These are phyloP conservation scores for Circaetus cinerascens DNA, from an alignment of 2,113 vertebrate genomes.

Conservation along the genomic window DNA sequence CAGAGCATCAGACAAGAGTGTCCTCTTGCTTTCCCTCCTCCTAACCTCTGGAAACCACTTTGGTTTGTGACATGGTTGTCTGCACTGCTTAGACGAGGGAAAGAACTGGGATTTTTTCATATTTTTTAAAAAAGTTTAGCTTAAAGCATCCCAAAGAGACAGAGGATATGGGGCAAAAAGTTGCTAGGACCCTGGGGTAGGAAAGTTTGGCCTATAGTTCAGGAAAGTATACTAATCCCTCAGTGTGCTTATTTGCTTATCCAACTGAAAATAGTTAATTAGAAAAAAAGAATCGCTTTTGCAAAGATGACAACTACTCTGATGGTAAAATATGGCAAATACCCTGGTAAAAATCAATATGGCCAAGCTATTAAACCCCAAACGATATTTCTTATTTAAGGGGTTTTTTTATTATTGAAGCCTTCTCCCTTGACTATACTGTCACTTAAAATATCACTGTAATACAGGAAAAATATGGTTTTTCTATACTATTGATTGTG, in stretches of 20 bases:
- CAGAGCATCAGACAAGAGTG: neutral
- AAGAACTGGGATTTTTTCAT: neutral
- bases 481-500: constrained; percentile 46
- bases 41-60: neutral
- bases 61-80: neutral
- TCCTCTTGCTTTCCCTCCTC: neutral
- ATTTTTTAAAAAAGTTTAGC: neutral
- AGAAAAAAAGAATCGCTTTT: neutral
- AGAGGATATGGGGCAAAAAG: neutral
- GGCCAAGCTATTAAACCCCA: constrained; percentile 12
- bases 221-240: neutral
- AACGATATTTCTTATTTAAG: constrained; percentile 13
- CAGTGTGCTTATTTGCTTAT: neutral
- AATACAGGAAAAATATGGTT: neutral
- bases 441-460: constrained; percentile 17
- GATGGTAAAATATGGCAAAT: constrained; percentile 32
- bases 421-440: neutral
- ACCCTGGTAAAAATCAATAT: constrained; percentile 34
- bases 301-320: neutral
- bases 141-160: neutral
- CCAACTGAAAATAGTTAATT: neutral
- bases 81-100: neutral
- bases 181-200: neutral
- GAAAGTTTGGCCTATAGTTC: neutral
- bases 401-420: neutral